Conservation (phyloP, 2,797 vertebrate species). For the Fundulus diaphanus region DNA sequence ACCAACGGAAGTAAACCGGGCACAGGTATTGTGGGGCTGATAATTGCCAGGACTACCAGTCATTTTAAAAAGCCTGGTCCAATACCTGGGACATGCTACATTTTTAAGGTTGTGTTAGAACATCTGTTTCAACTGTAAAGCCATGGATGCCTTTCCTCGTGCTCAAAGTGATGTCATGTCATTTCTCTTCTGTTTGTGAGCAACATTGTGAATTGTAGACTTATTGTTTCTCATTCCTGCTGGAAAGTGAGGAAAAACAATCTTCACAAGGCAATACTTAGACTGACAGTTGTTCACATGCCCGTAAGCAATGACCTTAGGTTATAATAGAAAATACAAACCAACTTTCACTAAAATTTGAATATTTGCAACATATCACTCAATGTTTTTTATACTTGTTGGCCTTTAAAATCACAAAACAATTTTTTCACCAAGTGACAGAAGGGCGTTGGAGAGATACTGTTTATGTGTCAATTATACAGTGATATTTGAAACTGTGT, state of each 20-base stretch:
- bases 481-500: constrained; percentile 59
- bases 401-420: too few relatives aligned
- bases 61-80: not conserved
- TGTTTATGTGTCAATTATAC: constrained; percentile 16
- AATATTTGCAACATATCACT: constrained; percentile 4
- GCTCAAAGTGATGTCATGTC: not conserved
- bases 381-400: constrained; percentile 53
- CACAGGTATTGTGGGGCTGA: not conserved
- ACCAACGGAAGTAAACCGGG: not conserved
- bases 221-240: not conserved
- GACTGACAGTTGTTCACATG: constrained; percentile 1
- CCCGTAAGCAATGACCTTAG: not conserved
- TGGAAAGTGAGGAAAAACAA: not conserved
- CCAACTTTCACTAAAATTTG: constrained; percentile 1
- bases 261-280: not conserved
- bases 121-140: not conserved
- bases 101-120: not conserved
- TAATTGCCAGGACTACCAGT: not conserved
- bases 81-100: not conserved
- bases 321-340: not conserved
- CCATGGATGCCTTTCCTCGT: not conserved
- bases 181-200: not conserved
- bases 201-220: not conserved
- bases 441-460: constrained; percentile 1
- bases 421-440: too few relatives aligned